Base-by-base conservation (phyloP, 2,797 vertebrate species). In the Monodelphis domestica region DNA sequence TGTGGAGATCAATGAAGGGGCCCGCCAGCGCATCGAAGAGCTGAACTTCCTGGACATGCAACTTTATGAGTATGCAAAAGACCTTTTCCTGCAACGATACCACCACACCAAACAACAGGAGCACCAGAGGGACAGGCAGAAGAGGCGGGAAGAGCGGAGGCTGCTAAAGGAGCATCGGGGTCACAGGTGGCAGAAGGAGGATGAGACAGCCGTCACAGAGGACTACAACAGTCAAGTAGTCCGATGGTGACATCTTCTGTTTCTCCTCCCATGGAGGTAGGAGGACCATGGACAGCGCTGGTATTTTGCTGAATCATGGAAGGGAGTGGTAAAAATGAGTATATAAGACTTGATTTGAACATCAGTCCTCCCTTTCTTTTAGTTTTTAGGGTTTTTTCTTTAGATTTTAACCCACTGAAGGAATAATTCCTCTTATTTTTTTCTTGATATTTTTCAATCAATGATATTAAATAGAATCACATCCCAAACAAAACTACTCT, bases 161-260 rank as follows among this genome's bases (percentile, higher is more conserved):
- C 98, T 99, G 97, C 98, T 99, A 94, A 98, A 99, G 70, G 99
- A 99, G 97, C 99, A 99, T 53, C 97, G 98, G 93, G 98, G 98
- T 26, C 99, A 98, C 97, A 97, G 98, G 54, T 97, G 97, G 98
- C 97, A 98, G 57, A 98, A 97, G 94, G 98, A 97, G 97, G 98
- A 98, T 45, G 97, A 98, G 91, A 97, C 97, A 56, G 91, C 98
- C 7, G 99, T 99, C 97, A 99, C 99, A 1, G 99, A 99, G 98
- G 99, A 99, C 98, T 99, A 99, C 97, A 99, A 99, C 2, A 99
- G 99, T 97, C 99, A 99, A 96, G 99, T 99, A 50, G 99, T 99
- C 89, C 99, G 99, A 94, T 99, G 99, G 99, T 99, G 99, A 99
- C 55, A 21, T 50, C 89, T 90, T 93, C 54, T 54, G 7, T 53